phyloP scores from a whole-genome alignment of 2,797 vertebrate genomes.

The Chrosomus eos region DNA sequence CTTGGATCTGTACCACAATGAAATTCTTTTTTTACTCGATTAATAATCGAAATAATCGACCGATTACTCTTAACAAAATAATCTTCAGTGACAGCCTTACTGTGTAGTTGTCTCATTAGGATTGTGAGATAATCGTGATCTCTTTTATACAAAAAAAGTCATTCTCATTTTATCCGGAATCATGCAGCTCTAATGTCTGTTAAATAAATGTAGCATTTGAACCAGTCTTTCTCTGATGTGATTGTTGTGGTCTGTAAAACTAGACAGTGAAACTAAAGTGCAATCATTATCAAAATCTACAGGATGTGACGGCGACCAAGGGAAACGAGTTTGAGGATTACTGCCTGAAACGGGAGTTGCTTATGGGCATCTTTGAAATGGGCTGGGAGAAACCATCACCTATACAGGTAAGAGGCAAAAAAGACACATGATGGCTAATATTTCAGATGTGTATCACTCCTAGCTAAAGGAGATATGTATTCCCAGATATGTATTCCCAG shows the following conservation, averaged over 20 bases:
- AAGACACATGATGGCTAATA: neutral
- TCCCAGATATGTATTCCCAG: too few species aligned
- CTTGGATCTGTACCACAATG: too few species aligned
- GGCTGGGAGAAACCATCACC: constrained; percentile 99
- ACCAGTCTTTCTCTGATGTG: neutral
- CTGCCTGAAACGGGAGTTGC: constrained; percentile 97
- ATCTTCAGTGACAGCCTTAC: too few species aligned
- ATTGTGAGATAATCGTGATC: neutral
- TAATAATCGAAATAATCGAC: too few species aligned
- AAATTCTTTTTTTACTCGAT: too few species aligned
- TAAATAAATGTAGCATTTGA: neutral
- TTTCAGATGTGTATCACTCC: neutral
- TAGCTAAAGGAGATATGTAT: too few species aligned
- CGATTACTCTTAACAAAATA: too few species aligned
- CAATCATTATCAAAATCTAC: constrained; percentile 24
- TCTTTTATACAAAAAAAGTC: neutral
- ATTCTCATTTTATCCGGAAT: neutral
- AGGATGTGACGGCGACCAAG: constrained; percentile 99
- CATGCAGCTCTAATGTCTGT: neutral
- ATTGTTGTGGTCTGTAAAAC: neutral
- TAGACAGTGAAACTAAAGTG: too few species aligned
- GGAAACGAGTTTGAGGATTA: constrained; percentile 99
- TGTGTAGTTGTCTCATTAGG: neutral
- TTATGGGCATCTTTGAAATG: constrained; percentile 99
- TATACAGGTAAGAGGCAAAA: constrained; percentile 88